Evolutionary conservation across 2,888 invertebrate species (phyloP).

Genomic region (Eilema griseolum): DNA sequence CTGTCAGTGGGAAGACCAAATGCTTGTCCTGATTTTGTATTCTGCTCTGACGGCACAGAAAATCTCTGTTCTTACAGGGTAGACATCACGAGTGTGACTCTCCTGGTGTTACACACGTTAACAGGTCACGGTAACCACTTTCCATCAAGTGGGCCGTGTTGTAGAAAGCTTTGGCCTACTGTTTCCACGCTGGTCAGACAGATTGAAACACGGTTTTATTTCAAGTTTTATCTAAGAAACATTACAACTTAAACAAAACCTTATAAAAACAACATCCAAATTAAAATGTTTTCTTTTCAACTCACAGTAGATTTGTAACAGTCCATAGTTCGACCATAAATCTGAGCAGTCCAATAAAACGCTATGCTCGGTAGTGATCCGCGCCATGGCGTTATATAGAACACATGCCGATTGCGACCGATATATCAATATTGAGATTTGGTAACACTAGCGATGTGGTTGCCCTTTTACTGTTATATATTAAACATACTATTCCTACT

Average conservation of each 20-base stretch:
- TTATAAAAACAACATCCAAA: neutral
- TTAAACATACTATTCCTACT: neutral
- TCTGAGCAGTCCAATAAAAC: slow-evolving; percentile 47
- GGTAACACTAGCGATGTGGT: slow-evolving; percentile 11
- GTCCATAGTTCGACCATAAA: slow-evolving; percentile 36
- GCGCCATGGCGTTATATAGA: slow-evolving; percentile 24
- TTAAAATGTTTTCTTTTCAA: neutral
- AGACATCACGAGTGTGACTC: no score
- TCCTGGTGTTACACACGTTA: no score
- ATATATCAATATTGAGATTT: slow-evolving; percentile 18
- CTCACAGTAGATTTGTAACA: neutral
- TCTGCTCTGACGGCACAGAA: no score
- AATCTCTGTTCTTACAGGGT: no score
- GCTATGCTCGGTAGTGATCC: slow-evolving; percentile 15
- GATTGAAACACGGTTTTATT: no score
- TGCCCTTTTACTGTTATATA: neutral
- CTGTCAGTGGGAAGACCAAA: no score
- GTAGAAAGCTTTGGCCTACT: no score
- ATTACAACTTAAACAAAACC: neutral
- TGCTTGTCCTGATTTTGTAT: no score
- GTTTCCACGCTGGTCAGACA: no score
- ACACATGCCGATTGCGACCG: slow-evolving; percentile 16
- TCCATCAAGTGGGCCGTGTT: no score
- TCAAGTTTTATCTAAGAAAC: neutral
- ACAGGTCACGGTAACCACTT: no score